Evolutionary conservation across 2,113 vertebrate species (phyloP), one percentile per base, ranked within the genome.

Genomic region (Glaucidium brasilianum): DNA sequence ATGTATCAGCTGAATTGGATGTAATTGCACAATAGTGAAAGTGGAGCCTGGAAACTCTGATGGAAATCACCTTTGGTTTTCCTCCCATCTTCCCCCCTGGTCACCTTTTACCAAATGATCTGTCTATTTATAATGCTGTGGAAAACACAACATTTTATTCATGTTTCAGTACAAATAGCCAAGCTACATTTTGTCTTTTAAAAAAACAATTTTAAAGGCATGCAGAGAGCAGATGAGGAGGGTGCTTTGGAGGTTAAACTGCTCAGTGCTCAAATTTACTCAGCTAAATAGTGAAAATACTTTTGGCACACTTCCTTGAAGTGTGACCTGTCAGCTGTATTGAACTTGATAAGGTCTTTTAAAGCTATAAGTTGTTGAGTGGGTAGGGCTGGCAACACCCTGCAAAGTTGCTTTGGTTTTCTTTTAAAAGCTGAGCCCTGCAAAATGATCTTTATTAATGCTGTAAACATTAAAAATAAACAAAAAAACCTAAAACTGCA

Each of bases 281-380:
- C 86, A 87, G 13, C 79, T 72, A 90, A 95, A 89, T 75, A 92
- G 49, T 35, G 39, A 92, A 94, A 90, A 96, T 30, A 68, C 90
- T 92, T 92, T 93, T 96, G 95, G 94, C 95, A 94, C 19, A 2
- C 93, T 98, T 97, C 96, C 92, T 94, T 6, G 3, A 97, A 97
- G 93, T 91, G 78, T n/a, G 92, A 96, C 93, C 96, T 96, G 94
- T 87, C 85, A 94, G 77, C 95, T 96, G 69, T 81, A 80, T 91
- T 97, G 91, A 92, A 79, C 84, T 75, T 58, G 94, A 75, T 92
- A 81, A 87, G 52, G 76, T 47, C 59, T 90, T 89, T 81, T 25
- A 92, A 94, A 96, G 60, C 64, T 52, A 50, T 87, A 96, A 87
- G 82, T 35, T 88, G 95, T 87, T 89, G 71, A 62, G 62, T 91